Conservation (phyloP, 1,140 invertebrate genomes). For the Andrena cerasifolii region DNA sequence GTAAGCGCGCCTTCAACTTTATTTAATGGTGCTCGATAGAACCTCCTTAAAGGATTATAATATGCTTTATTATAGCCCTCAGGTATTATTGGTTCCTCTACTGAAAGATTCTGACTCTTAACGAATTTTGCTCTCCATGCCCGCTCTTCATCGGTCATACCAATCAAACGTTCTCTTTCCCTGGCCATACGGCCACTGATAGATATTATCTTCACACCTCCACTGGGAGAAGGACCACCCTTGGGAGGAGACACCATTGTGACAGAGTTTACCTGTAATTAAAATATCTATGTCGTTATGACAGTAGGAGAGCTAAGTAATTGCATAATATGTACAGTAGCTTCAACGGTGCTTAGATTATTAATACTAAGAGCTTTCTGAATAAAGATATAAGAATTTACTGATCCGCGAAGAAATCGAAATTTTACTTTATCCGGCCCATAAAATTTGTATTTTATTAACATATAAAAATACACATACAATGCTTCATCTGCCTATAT, state of each 20-base stretch:
- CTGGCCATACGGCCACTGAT: conserved; percentile 88
- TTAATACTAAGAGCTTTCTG: too few relatives aligned
- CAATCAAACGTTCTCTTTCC: conserved; percentile 90
- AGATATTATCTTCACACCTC: conserved; percentile 84
- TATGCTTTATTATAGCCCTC: conserved; percentile 85
- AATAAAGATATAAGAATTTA: too few relatives aligned
- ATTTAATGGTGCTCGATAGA: conserved; percentile 89
- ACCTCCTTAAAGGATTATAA: conserved; percentile 90
- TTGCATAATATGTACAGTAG: too few relatives aligned
- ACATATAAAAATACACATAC: too few relatives aligned
- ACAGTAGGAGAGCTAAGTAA: too few relatives aligned
- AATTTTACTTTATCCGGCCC: background rate
- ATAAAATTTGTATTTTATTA: too few relatives aligned
- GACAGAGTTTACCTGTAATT: background rate
- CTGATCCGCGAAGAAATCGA: too few relatives aligned
- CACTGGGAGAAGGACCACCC: background rate
- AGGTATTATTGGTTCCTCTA: conserved; percentile 88
- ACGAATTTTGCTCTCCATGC: conserved; percentile 92
- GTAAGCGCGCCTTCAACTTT: conserved; percentile 83
- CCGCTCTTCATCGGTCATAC: conserved; percentile 92
- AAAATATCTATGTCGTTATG: background rate
- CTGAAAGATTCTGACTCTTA: conserved; percentile 89
- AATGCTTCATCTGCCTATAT: too few relatives aligned
- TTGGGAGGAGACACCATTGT: background rate
- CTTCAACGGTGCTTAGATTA: too few relatives aligned